Base-by-base conservation (phyloP, 2,797 vertebrate genomes). In the Tympanoctomys barrerae region DNA sequence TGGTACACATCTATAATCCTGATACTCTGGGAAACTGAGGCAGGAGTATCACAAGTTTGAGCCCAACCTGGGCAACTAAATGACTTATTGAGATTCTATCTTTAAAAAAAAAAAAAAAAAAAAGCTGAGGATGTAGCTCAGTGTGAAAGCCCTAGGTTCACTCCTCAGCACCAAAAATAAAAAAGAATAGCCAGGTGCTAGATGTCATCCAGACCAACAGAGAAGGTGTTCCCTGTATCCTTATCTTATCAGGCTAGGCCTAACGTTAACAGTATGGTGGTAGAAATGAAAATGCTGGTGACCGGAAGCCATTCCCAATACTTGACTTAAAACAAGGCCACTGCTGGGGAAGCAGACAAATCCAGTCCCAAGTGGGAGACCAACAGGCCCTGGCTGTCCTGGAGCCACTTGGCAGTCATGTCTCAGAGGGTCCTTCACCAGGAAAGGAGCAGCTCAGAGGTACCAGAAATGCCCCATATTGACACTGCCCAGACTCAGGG, bases 291-390 rank as follows among this genome's bases (percentile, higher is more conserved):
- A 94, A 82, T 84, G 36, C 49, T 70, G 21, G 31, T 39, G 46
- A 61, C 31, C 2, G 0, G 1, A 89, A 93, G 64, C 46, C 46
- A 46, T 91, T 77, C 79, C 77, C 36, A 84, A 77, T 31, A 77
- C 49, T 54, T 79, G 77, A 68, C 42, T 75, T 33, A 77, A 84
- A 89, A 79, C n/a, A 96, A 90, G 11, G 33, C 16, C 46, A 57
- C 46, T 39, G n/a, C 68, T 66, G 11, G 36, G 73, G 28, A 3
- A 70, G 83, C 19, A 57, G 62, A 66, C 11, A 9, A 42, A 62
- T 88, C 71, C 31, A 10, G 26, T 85, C 33, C 68, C 73, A 87
- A 87, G 42, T 22, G 28, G 28, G 33, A 85, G 61, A 57, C 36
- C 70, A 57, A 10, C 33, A 71, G 5, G 0, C 70, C 36, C 79